These are phyloP conservation scores for Rhea americana DNA, from an alignment of 2,113 vertebrate species.

Conservation along the genomic window DNA sequence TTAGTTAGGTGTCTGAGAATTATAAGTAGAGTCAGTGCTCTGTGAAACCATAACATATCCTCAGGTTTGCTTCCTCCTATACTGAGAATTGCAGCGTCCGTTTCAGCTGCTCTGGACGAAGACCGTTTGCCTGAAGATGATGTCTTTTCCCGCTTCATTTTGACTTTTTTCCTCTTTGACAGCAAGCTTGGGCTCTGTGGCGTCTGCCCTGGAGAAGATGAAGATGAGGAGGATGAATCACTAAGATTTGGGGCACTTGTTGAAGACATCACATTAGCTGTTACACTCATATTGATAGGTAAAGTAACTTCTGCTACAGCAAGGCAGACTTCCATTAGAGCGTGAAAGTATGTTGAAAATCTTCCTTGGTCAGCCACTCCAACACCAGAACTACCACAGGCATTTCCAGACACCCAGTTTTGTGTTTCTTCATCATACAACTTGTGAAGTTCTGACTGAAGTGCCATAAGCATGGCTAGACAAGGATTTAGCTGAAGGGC, in stretches of 20 bases:
- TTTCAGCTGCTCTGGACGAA: slow-evolving; percentile 78
- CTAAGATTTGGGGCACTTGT: slow-evolving; percentile 89
- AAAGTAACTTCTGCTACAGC: slow-evolving; percentile 95
- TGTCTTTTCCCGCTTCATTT: slow-evolving; percentile 95
- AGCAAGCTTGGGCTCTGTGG: slow-evolving; percentile 95
- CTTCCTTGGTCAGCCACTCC: slow-evolving; percentile 86
- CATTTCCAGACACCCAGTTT: slow-evolving; percentile 83
- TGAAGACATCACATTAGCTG: slow-evolving; percentile 86
- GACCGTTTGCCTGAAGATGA: slow-evolving; percentile 83
- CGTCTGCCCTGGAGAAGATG: slow-evolving; percentile 94
- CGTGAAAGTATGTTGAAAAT: slow-evolving; percentile 96
- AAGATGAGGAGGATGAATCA: slow-evolving; percentile 94
- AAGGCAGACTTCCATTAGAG: slow-evolving; percentile 95
- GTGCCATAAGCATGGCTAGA: slow-evolving; percentile 93
- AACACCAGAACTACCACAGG: slow-evolving; percentile 76
- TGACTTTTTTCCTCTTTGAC: slow-evolving; percentile 97
- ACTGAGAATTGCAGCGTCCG: slow-evolving; percentile 84
- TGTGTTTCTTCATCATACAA: slow-evolving; percentile 94
- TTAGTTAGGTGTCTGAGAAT: slow-evolving; percentile 91
- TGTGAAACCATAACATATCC: slow-evolving; percentile 99
- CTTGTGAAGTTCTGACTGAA: slow-evolving; percentile 95
- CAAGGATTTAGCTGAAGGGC: slow-evolving; percentile 95
- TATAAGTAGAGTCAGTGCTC: slow-evolving; percentile 93
- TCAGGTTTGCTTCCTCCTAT: slow-evolving; percentile 94
- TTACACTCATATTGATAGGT: slow-evolving; percentile 88